Evolutionary conservation across 2,888 invertebrate genomes (phyloP), one percentile per base, ranked within the genome.

Genomic region (Epistrophe eligans): DNA sequence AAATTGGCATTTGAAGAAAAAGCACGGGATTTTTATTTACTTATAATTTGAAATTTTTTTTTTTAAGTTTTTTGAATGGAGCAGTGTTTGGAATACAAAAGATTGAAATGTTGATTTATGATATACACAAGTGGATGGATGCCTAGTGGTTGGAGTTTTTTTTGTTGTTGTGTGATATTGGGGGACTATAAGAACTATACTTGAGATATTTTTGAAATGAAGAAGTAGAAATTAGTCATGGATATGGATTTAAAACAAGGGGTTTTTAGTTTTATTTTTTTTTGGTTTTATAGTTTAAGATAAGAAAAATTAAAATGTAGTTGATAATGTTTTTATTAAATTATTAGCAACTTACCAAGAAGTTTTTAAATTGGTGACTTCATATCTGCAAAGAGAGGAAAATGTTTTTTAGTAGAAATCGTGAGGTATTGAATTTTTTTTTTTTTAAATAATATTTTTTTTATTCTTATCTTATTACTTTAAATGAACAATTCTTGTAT

Each of bases 21-120:
- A 17, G 17, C 32, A 32, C 52, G 40, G n/a, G 66, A n/a, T 38
- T 17, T 15, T 28, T 45, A 24, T 48, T 62, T 62, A 48, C 13
- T 32, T 10, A 35, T 19, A 57, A 15, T 74, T 43, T 74, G 64
- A 45, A 4, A 32, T 35, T 35, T 35, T 35, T 35, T 8, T 8
- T 19, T 70, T 50, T 76, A 11, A 1, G 19, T 64, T 13, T 24
- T 52, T 24, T 62, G 45, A 24, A 48, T 66, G 43, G 45, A n/a
- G 50, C 43, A 32, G 19, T 58, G 50, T 77, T 70, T 40, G 62
- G 77, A 77, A 84, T 81, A 85, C 70, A 64, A 74, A 77, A 73
- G 81, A 58, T 28, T 62, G 62, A 74, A 48, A 62, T 70, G 77
- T 79, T 85, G 82, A 85, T 85, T 85, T 85, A 82, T 82, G 73